Evolutionary conservation across 2,888 invertebrate species (phyloP).

Genomic region (Neria commutata): DNA sequence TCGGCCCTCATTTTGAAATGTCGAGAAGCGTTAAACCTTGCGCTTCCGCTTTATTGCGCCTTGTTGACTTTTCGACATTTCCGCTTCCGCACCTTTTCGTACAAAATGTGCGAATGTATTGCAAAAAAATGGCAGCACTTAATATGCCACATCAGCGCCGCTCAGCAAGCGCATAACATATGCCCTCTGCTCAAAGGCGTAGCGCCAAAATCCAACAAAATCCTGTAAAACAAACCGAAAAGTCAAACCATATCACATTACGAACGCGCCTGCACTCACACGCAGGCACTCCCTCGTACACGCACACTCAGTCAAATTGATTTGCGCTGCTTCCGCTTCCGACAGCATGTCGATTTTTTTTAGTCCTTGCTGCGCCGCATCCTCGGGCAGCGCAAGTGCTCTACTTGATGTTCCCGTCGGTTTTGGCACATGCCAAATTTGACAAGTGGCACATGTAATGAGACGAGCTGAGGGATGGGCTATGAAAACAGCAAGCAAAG

Average conservation of each 20-base stretch:
- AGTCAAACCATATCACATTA: not conserved
- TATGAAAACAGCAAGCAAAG: not conserved
- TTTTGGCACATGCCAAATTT: constrained; percentile 20
- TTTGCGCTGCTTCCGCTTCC: not conserved
- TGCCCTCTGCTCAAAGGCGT: not conserved
- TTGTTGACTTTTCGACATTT: constrained; percentile 6
- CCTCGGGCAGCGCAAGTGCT: too few relatives aligned
- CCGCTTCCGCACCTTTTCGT: not conserved
- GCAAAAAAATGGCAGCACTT: not conserved
- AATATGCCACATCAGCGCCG: too few relatives aligned
- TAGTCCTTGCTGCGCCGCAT: not conserved
- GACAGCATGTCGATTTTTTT: not conserved
- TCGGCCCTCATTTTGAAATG: too few relatives aligned
- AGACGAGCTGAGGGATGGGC: not conserved
- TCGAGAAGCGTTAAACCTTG: constrained; percentile 24
- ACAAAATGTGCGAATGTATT: not conserved
- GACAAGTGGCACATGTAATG: constrained; percentile 21
- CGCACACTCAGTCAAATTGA: not conserved
- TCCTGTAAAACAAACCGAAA: constrained; percentile 12
- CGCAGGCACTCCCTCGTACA: not conserved
- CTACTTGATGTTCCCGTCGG: not conserved
- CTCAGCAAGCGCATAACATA: not conserved
- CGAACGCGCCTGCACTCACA: constrained; percentile 4
- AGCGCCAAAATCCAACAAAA: constrained; percentile 1
- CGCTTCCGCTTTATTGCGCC: constrained; percentile 32